These are phyloP conservation scores for Chiridota heheva DNA, from an alignment of 35 echinoderm and acorn worm species.

Conservation along the genomic window DNA sequence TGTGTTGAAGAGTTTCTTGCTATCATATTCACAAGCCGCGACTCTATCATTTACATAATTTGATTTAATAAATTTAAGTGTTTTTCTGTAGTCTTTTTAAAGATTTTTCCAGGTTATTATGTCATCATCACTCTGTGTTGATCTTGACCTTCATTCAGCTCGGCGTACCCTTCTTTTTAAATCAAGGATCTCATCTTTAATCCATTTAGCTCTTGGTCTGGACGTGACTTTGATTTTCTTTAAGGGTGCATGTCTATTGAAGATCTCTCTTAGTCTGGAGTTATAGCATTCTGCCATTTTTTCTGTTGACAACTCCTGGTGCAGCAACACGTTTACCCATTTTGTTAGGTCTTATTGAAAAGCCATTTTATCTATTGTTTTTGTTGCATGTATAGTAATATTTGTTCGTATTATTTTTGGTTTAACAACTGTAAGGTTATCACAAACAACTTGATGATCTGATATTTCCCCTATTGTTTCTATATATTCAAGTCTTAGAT, in stretches of 20 bases:
- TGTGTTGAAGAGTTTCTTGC: too few species aligned
- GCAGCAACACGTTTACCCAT: neutral
- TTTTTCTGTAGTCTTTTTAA: too few species aligned
- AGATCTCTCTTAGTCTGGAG: neutral
- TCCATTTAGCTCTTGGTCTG: conserved; percentile 4
- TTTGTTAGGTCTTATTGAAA: neutral
- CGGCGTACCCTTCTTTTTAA: too few species aligned
- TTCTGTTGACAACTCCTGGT: neutral
- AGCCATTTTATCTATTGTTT: too few species aligned
- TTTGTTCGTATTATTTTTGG: neutral
- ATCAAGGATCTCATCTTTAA: neutral
- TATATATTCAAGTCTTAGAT: too few species aligned
- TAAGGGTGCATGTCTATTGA: neutral
- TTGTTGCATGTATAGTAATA: neutral
- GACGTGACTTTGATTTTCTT: neutral
- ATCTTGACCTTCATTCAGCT: too few species aligned
- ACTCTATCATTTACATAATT: too few species aligned
- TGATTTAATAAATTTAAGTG: too few species aligned
- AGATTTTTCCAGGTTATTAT: too few species aligned
- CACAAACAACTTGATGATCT: conserved; percentile 10
- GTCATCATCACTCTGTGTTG: too few species aligned
- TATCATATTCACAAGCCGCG: too few species aligned
- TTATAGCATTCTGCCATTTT: neutral
- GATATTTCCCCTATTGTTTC: neutral
- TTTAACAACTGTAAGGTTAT: neutral